phyloP scores from a whole-genome alignment of 2,888 invertebrate species.

The Sarcophaga subvicina region DNA sequence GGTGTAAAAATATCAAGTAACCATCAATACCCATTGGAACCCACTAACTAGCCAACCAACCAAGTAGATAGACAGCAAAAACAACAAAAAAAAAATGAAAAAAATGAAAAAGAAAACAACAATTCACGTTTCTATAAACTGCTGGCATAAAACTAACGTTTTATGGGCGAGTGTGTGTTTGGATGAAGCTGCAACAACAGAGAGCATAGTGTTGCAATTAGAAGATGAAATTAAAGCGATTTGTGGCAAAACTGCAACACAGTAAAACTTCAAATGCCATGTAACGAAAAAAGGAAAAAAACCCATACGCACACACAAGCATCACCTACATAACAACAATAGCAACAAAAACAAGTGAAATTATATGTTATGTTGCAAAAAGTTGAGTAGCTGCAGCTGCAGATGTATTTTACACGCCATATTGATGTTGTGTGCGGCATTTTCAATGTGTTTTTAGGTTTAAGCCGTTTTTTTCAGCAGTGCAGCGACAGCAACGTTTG shows the following conservation, averaged over 20 bases:
- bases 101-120: slow-evolving; percentile 8
- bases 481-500: neutral
- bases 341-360: neutral
- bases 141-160: slow-evolving; percentile 28
- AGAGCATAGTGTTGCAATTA: slow-evolving; percentile 73
- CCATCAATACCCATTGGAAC: slow-evolving; percentile 57
- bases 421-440: slow-evolving; percentile 17
- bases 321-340: neutral
- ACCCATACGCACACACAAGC: too few species aligned
- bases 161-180: slow-evolving; percentile 9
- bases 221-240: slow-evolving; percentile 79
- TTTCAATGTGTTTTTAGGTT: neutral
- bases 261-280: neutral
- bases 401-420: neutral
- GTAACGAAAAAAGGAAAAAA: neutral
- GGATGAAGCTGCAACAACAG: slow-evolving; percentile 12
- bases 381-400: slow-evolving; percentile 23
- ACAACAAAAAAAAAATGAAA: neutral
- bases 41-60: slow-evolving; percentile 20
- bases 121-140: neutral
- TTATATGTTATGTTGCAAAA: slow-evolving; percentile 13
- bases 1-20: slow-evolving; percentile 55
- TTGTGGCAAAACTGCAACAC: slow-evolving; percentile 71
- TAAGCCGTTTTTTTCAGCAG: neutral
- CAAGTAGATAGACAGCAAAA: slow-evolving; percentile 51